These are phyloP conservation scores for Gonocerus acuteangulatus DNA, from an alignment of 2,888 invertebrate genomes.

Conservation along the genomic window DNA sequence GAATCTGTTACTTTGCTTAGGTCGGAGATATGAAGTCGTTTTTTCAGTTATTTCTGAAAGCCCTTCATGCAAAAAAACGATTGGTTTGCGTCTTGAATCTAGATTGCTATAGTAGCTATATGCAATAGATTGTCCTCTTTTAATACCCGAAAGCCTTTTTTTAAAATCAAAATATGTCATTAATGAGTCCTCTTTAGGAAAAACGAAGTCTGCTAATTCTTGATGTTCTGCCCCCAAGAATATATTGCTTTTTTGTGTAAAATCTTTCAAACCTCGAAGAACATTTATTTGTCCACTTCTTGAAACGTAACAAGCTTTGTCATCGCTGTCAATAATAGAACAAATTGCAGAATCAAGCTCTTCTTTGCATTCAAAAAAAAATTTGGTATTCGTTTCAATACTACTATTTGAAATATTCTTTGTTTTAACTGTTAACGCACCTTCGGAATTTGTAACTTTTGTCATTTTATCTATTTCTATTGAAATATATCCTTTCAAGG, in stretches of 20 bases:
- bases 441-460: background rate
- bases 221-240: background rate
- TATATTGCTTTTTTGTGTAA: background rate
- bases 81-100: no score
- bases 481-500: background rate
- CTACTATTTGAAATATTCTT: background rate
- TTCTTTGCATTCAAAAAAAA: background rate
- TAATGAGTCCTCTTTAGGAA: background rate
- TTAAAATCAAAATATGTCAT: background rate
- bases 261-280: background rate
- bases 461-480: background rate
- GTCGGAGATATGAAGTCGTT: background rate
- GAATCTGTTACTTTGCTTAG: constrained; percentile 14
- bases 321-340: background rate
- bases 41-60: background rate
- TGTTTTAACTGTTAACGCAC: background rate
- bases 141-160: no score
- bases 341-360: background rate
- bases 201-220: background rate
- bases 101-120: no score
- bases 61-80: no score
- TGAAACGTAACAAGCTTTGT: background rate
- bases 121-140: no score
- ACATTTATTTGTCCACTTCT: background rate
- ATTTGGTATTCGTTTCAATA: background rate